Evolutionary conservation across 2,797 vertebrate genomes (phyloP), one percentile per base, ranked within the genome.

Genomic region (Cephalopachus bancanus): DNA sequence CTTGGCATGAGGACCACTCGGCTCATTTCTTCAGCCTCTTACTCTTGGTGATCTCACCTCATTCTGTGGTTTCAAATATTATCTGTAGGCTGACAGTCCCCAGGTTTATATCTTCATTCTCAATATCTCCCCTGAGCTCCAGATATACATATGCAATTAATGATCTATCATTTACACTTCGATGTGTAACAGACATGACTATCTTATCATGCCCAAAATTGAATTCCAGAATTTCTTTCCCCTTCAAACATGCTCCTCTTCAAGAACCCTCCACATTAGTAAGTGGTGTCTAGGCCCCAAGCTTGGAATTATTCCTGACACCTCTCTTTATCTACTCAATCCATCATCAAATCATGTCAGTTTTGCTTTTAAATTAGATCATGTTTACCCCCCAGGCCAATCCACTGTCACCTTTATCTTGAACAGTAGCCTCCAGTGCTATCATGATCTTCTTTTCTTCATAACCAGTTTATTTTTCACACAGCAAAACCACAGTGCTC

Each of bases 341-440:
- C 10, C 15, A 12, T 72, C 20, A 19, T 51, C 30, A 26, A 15
- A 44, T 67, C 44, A 71, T 60, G 37, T 57, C 16, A 1, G 12
- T 33, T 22, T 22, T 26, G 28, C 3, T 6, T 60, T 55, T 67
- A 12, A 26, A 15, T 57, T 53, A 0, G 1, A 3, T 51, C 28
- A 0, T 0, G 0, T 17, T 53, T 14, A 10, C 20, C 51, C 0
- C 1, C 9, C 33, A 5, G 1, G 7, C 4, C 3, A 19, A 4
- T 22, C 10, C 6, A n/a, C 24, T 7, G 4, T 19, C 22, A 8
- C 3, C 49, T 59, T 81, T 28, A 30, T 17, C 51, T 20, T 5
- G 16, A 10, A 28, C 2, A 49, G 1, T 2, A 22, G 19, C 3
- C 14, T 57, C 11, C 20, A 5, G 6, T 4, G 33, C 10, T 5